Conservation (phyloP, 2,113 vertebrate species). For the Austrofundulus limnaeus region DNA sequence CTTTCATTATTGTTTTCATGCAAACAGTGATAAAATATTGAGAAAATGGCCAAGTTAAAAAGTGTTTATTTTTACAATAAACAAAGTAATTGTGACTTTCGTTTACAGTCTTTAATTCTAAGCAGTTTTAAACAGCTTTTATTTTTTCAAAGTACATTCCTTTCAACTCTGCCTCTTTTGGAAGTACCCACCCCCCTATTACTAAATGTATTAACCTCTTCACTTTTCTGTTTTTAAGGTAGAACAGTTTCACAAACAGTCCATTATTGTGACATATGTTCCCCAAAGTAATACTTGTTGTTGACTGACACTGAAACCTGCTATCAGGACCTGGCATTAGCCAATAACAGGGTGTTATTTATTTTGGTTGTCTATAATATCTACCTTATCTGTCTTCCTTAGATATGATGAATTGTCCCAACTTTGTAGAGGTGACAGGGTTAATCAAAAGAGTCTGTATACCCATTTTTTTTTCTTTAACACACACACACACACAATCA, state of each 20-base stretch:
- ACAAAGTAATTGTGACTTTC: not conserved
- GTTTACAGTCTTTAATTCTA: not conserved
- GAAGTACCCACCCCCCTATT: too few relatives aligned
- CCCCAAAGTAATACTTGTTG: constrained; percentile 16
- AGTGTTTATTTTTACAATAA: constrained; percentile 21
- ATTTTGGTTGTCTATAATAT: constrained; percentile 20
- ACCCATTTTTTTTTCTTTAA: constrained; percentile 33
- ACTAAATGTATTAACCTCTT: not conserved
- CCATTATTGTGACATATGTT: constrained; percentile 6
- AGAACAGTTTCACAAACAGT: too few relatives aligned
- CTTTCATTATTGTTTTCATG: constrained; percentile 23
- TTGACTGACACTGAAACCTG: constrained; percentile 8
- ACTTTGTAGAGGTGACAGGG: constrained; percentile 38
- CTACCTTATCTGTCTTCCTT: constrained; percentile 24
- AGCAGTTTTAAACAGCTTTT: constrained; percentile 24
- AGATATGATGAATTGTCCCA: constrained; percentile 38
- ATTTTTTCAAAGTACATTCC: too few relatives aligned
- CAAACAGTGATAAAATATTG: constrained; percentile 12
- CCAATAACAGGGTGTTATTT: constrained; percentile 35
- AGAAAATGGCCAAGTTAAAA: constrained; percentile 12
- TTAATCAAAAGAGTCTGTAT: constrained; percentile 46
- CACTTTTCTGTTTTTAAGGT: not conserved
- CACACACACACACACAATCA: constrained; percentile 3
- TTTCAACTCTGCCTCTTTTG: constrained; percentile 10
- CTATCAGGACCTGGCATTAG: constrained; percentile 10